These are phyloP conservation scores for Athene cunicularia DNA, from an alignment of 2,113 vertebrate species.

Conservation along the genomic window DNA sequence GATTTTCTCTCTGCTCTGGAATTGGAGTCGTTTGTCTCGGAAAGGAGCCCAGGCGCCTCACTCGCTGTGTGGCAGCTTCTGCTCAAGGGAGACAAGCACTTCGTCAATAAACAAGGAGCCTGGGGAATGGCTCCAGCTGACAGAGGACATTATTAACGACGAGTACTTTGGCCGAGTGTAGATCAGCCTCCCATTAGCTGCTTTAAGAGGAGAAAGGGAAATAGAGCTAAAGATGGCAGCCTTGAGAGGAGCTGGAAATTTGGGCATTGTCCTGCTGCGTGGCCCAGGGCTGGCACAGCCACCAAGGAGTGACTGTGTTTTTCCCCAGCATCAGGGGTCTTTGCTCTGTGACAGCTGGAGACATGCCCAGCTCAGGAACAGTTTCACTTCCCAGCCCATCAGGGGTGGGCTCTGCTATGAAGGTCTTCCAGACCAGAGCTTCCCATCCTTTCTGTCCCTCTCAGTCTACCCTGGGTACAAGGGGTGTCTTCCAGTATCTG, in stretches of 20 bases:
- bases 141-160: constrained; percentile 38
- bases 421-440: background rate
- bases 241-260: background rate
- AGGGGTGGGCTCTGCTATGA: background rate
- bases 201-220: constrained; percentile 7
- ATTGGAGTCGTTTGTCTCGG: constrained; percentile 25
- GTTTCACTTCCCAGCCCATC: background rate
- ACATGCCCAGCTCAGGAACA: background rate
- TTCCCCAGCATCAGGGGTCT: background rate
- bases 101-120: constrained; percentile 52
- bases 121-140: constrained; percentile 32
- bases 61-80: constrained; percentile 36
- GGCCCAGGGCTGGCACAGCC: background rate
- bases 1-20: constrained; percentile 38
- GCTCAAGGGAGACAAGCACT: constrained; percentile 46
- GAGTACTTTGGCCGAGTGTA: background rate
- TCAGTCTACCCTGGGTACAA: background rate
- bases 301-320: background rate
- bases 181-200: constrained; percentile 6
- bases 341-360: background rate
- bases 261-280: background rate
- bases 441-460: background rate
- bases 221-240: background rate
- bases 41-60: background rate
- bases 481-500: background rate